A percentile compares a stretch with the other conserved stretches of the same genome.
Evolutionary conservation across 2,797 vertebrate species (phyloP).

Genomic region (Cephalopachus bancanus): DNA sequence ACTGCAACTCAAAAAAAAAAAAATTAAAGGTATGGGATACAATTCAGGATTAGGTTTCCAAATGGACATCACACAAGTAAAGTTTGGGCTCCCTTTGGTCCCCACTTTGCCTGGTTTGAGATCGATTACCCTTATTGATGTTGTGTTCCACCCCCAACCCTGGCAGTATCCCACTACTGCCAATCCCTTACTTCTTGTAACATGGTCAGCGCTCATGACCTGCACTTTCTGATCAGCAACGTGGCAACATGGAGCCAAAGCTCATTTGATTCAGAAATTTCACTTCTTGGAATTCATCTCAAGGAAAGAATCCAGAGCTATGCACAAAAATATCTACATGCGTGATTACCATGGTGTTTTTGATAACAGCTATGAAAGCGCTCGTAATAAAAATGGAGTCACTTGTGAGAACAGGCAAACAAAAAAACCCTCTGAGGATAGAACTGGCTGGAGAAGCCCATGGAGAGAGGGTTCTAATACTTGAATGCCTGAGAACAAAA

Average conservation of each 20-base stretch:
- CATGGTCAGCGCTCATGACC: too few species aligned
- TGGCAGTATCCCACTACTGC: too few species aligned
- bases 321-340: not conserved
- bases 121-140: too few species aligned
- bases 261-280: not conserved
- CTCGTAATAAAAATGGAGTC: not conserved
- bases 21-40: too few species aligned
- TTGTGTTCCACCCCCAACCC: too few species aligned
- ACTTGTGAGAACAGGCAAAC: not conserved
- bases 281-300: not conserved
- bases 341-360: not conserved
- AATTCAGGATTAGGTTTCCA: too few species aligned
- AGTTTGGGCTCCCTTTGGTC: too few species aligned
- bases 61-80: too few species aligned
- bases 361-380: not conserved
- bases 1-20: too few species aligned
- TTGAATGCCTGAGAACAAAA: not conserved
- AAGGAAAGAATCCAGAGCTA: not conserved
- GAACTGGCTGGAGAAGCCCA: not conserved
- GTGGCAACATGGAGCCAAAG: not conserved
- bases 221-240: not conserved
- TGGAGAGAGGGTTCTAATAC: not conserved
- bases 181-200: too few species aligned
- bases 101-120: too few species aligned
- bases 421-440: not conserved